These are phyloP conservation scores for Hucho hucho DNA, from an alignment of 2,113 vertebrate genomes.

Conservation along the genomic window DNA sequence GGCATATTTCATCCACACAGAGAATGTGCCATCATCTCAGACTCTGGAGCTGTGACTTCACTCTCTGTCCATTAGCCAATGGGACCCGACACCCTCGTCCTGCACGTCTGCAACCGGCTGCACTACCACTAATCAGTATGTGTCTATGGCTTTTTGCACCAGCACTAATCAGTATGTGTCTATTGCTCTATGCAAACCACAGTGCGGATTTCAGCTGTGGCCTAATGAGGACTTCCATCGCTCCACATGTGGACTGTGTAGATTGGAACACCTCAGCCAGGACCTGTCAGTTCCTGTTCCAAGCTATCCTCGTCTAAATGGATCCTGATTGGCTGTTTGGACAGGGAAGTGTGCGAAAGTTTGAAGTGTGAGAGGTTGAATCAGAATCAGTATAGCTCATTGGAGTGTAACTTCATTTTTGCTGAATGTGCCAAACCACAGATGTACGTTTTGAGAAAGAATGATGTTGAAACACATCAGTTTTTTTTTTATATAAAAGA, in stretches of 20 bases:
- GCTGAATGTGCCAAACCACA: too few species aligned
- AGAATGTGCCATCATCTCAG: background rate
- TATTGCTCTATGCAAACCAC: conserved; percentile 62
- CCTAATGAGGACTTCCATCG: conserved; percentile 64
- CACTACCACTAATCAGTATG: conserved; percentile 59
- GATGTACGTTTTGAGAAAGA: too few species aligned
- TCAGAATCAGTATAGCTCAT: conserved; percentile 54
- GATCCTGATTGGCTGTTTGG: conserved; percentile 71
- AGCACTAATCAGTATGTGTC: too few species aligned
- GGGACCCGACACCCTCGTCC: conserved; percentile 60
- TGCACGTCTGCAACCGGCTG: conserved; percentile 52
- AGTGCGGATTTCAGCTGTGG: conserved; percentile 61
- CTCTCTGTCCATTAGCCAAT: conserved; percentile 54
- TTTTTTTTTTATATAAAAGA: background rate
- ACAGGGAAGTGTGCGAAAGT: conserved; percentile 69
- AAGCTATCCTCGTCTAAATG: conserved; percentile 61
- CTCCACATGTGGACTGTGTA: conserved; percentile 57
- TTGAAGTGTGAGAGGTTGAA: conserved; percentile 56
- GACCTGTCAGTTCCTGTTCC: conserved; percentile 67
- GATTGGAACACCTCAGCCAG: conserved; percentile 62
- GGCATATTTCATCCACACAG: background rate
- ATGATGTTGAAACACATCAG: too few species aligned
- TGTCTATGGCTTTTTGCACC: conserved; percentile 41
- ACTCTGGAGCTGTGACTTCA: conserved; percentile 49
- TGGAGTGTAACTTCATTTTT: conserved; percentile 38